Base-by-base conservation (phyloP, 2,113 vertebrate species). In the Anhinga anhinga region DNA sequence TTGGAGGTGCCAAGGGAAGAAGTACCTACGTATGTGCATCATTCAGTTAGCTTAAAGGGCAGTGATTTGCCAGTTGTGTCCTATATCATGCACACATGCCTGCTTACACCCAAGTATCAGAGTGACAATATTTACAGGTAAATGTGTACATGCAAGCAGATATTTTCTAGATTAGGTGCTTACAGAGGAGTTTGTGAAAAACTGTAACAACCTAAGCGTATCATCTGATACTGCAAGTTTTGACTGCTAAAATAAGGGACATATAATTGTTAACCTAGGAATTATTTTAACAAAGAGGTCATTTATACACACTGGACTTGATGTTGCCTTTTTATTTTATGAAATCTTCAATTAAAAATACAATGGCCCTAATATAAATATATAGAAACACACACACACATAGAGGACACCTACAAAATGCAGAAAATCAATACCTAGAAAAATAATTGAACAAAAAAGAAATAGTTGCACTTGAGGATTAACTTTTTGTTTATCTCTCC, bases 401-500 rank as follows among this genome's bases (percentile, higher is more conserved):
- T 5, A n/a, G 14, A 92, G 89, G 50, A 93, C 47, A 50, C 21
- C 61, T 94, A 96, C 34, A 90, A 89, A 74, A 66, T 49, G 40
- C 14, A 94, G 30, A 34, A 95, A 97, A 97, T 93, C 14, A 88
- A 96, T 97, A 95, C 30, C 82, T 94, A 82, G 58, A 87, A 96
- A 97, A 96, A 97, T 70, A 97, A 95, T 84, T 81, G 20, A 52
- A 69, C 69, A 61, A 71, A 65, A 67, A 86, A 88, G 45, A 95
- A 84, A 65, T 52, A 45, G n/a, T 95, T 97, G 58, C 65, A 86
- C 90, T 96, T 94, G 80, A 88, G 97, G 77, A 96, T 96, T 95
- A 95, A 94, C 65, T 91, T 96, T 59, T 96, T 97, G 65, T 95
- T 97, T 95, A 49, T 96, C 42, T 96, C 69, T 95, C 34, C 58